A percentile compares a stretch with the other conserved stretches of the same genome.
These are phyloP conservation scores for Drosophila affinis DNA, from an alignment of 2,888 invertebrate species.

Conservation along the genomic window DNA sequence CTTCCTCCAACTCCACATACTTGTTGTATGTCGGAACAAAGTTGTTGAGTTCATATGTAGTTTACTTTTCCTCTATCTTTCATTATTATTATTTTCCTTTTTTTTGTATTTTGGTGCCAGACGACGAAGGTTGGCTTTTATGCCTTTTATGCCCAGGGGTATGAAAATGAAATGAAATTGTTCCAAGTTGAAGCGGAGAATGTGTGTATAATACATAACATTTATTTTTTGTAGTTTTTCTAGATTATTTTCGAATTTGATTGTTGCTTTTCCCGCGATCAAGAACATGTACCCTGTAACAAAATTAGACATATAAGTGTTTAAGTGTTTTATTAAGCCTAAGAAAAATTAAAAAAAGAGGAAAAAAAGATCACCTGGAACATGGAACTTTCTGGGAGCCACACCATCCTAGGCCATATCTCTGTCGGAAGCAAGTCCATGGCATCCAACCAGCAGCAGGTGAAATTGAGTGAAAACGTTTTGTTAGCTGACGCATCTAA, in stretches of 20 bases:
- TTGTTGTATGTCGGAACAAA: neutral
- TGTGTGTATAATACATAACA: constrained; percentile 35
- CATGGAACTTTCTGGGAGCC: too few relatives aligned
- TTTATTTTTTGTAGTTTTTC: constrained; percentile 31
- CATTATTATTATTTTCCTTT: neutral
- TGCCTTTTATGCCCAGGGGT: neutral
- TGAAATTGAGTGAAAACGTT: too few relatives aligned
- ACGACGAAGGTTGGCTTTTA: constrained; percentile 15
- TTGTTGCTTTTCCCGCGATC: constrained; percentile 37
- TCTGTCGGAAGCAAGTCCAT: too few relatives aligned
- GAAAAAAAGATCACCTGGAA: constrained; percentile 14
- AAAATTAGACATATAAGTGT: constrained; percentile 52
- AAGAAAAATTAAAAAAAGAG: constrained; percentile 60
- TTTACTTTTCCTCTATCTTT: neutral
- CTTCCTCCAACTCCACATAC: neutral
- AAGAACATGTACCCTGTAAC: constrained; percentile 52
- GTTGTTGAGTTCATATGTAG: neutral
- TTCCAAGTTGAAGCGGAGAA: constrained; percentile 25
- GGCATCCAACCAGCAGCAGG: too few relatives aligned
- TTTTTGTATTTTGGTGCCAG: constrained; percentile 22
- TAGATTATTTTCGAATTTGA: constrained; percentile 23
- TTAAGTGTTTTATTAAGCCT: constrained; percentile 72
- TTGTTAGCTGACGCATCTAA: too few relatives aligned
- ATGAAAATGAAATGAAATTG: constrained; percentile 19
- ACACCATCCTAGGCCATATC: too few relatives aligned